A percentile compares a stretch with the other conserved stretches of the same genome.
These are phyloP conservation scores for Camponotus floridanus DNA, from an alignment of 1,140 invertebrate genomes.

Conservation along the genomic window DNA sequence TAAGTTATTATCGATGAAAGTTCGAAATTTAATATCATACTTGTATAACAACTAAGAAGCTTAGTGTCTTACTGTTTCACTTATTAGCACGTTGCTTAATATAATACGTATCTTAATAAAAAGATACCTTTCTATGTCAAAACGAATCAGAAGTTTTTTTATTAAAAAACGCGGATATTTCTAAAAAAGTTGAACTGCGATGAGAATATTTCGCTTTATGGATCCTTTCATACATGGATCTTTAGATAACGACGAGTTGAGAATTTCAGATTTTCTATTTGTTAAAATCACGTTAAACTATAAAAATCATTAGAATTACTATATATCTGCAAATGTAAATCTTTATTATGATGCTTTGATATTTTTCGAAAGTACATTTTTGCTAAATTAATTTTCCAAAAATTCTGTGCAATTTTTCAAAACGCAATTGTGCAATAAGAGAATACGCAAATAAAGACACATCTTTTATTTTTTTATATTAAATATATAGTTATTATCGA, in stretches of 20 bases:
- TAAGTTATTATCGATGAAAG: conserved; percentile 18
- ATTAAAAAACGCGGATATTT: background rate
- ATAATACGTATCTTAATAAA: background rate
- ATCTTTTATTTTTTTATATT: no score
- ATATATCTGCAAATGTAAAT: no score
- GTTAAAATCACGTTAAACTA: no score
- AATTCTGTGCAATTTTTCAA: background rate
- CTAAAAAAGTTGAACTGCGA: background rate
- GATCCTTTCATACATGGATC: background rate
- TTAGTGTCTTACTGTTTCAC: background rate
- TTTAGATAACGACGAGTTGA: background rate
- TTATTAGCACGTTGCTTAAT: background rate
- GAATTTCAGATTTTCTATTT: background rate
- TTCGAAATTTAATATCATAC: conserved; percentile 23
- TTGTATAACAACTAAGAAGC: background rate
- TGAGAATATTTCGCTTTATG: background rate
- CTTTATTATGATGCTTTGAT: background rate
- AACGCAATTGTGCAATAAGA: background rate
- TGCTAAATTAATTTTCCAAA: background rate
- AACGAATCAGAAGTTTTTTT: background rate
- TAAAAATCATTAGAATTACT: no score
- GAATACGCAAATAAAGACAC: no score
- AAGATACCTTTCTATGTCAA: background rate
- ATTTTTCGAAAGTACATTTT: background rate
- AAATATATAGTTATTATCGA: no score